Conservation (phyloP, 2,797 vertebrate genomes). For the Sebastes minor region DNA sequence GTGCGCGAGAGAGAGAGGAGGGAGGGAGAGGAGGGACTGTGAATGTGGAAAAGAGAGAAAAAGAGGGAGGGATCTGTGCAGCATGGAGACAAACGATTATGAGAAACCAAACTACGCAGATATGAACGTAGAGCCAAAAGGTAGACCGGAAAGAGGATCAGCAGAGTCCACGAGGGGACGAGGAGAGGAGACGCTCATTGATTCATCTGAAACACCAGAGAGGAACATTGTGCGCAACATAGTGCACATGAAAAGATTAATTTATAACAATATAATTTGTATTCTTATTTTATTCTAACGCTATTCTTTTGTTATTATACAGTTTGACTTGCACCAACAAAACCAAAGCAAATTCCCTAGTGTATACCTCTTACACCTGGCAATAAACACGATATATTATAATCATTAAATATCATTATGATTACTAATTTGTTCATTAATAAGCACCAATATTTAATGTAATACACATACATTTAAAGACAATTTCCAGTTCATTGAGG, state of each 20-base stretch:
- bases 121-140: conserved; percentile 81
- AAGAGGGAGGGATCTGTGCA: conserved; percentile 52
- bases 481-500: background rate
- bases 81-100: conserved; percentile 67
- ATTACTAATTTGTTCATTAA: background rate
- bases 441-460: background rate
- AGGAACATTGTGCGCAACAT: background rate
- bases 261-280: background rate
- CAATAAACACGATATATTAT: too few species aligned
- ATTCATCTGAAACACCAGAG: background rate
- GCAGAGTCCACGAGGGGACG: too few species aligned
- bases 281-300: too few species aligned
- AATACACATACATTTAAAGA: background rate
- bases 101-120: conserved; percentile 80
- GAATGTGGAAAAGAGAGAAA: conserved; percentile 30
- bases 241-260: background rate
- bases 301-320: too few species aligned
- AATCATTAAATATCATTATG: background rate
- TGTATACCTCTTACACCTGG: too few species aligned
- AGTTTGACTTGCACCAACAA: too few species aligned
- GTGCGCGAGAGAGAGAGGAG: conserved; percentile 48
- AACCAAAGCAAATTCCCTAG: too few species aligned
- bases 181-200: conserved; percentile 4
- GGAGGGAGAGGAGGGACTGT: conserved; percentile 36
- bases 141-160: conserved; percentile 81